Conservation (phyloP, 2,113 vertebrate genomes). For the Hippotragus niger region DNA sequence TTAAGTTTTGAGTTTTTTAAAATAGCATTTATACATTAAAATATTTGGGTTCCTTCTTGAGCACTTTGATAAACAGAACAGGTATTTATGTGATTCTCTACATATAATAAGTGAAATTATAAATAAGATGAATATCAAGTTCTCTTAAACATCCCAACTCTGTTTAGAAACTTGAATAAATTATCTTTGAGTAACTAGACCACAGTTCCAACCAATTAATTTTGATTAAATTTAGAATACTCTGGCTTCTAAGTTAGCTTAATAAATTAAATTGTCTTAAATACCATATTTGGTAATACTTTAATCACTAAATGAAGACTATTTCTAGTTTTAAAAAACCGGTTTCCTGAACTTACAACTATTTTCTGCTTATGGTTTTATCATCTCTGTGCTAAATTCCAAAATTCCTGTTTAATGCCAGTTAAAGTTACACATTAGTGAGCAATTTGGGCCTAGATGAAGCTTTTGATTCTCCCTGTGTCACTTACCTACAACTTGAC, state of each 20-base stretch:
- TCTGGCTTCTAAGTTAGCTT: neutral
- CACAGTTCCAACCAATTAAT: neutral
- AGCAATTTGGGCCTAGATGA: neutral
- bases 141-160: neutral
- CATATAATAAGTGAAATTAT: neutral
- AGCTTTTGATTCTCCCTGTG: neutral
- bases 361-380: neutral
- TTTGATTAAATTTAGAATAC: neutral
- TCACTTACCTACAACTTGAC: neutral
- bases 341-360: neutral
- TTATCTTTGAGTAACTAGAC: neutral
- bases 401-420: neutral
- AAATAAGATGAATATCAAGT: neutral
- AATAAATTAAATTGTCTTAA: neutral
- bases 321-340: neutral
- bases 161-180: neutral
- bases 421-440: neutral
- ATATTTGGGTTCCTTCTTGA: neutral
- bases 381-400: neutral
- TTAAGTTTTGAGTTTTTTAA: neutral
- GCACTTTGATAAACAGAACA: neutral
- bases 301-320: neutral
- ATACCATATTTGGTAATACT: neutral
- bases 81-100: neutral
- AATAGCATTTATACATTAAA: neutral